Conservation (phyloP, 2,113 vertebrate genomes). For the Elachura formosa region DNA sequence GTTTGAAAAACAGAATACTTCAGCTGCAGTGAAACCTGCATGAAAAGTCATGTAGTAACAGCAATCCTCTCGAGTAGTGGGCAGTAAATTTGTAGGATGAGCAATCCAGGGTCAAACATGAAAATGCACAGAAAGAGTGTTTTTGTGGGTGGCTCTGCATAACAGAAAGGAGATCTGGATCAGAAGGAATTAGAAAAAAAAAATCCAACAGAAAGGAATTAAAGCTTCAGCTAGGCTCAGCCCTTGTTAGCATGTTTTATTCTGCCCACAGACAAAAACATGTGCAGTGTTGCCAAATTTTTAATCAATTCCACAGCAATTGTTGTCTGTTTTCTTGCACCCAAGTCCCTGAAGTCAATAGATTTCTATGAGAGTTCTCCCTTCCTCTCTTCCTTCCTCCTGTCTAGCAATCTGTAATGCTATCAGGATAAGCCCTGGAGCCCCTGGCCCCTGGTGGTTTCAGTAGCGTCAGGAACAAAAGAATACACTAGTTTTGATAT, state of each 20-base stretch:
- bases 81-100: not conserved
- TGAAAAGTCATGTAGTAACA: not conserved
- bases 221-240: not conserved
- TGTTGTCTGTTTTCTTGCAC: not conserved
- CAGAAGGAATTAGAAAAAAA: not conserved
- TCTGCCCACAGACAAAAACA: not conserved
- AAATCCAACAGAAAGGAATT: not conserved
- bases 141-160: not conserved
- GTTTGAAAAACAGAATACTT: constrained; percentile 56
- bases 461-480: not conserved
- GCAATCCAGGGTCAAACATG: not conserved
- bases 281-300: not conserved
- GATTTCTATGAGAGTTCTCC: not conserved
- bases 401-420: not conserved
- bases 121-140: fast-evolving
- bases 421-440: not conserved
- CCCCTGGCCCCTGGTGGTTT: not conserved
- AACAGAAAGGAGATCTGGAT: not conserved
- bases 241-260: not conserved
- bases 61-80: not conserved
- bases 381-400: not conserved
- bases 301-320: not conserved
- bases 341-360: not conserved
- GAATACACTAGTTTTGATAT: not conserved
- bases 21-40: not conserved